Conservation (phyloP, 2,797 vertebrate genomes). For the Pseudochromis fuscus region DNA sequence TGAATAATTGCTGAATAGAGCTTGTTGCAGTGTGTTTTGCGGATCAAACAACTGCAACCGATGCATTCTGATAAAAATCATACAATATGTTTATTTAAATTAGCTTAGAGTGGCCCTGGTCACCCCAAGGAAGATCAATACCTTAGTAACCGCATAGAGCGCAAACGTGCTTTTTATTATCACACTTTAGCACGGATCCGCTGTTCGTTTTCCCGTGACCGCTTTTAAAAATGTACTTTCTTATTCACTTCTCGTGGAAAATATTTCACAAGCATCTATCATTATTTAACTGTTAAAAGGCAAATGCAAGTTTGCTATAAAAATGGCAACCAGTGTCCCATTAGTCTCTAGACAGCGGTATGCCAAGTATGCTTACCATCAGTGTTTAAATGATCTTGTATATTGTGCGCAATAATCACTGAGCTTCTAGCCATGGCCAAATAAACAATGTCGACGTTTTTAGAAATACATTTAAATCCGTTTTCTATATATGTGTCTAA, state of each 20-base stretch:
- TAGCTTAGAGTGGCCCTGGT: conserved; percentile 5
- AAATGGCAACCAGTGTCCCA: background rate
- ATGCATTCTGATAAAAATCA: conserved; percentile 3
- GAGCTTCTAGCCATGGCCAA: background rate
- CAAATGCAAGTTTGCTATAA: background rate
- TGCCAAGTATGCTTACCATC: background rate
- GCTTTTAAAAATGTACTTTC: background rate
- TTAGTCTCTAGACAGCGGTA: too few relatives aligned
- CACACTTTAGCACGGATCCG: background rate
- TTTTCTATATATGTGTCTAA: background rate
- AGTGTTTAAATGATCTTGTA: background rate
- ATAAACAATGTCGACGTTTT: background rate
- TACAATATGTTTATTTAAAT: conserved; percentile 1
- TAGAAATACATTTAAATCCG: background rate
- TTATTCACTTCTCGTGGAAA: background rate
- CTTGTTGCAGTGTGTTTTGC: background rate
- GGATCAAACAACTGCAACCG: background rate
- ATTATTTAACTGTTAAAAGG: background rate
- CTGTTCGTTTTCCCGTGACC: background rate
- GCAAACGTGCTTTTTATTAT: conserved; percentile 8
- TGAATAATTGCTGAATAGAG: background rate
- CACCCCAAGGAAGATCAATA: background rate
- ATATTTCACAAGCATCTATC: background rate
- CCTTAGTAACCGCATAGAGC: background rate
- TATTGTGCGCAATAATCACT: conserved; percentile 3